Percentiles rank a stretch among this genome's conserved stretches.
These are phyloP conservation scores for Aptenodytes forsteri DNA, from an alignment of 2,113 vertebrate genomes.

Conservation along the genomic window DNA sequence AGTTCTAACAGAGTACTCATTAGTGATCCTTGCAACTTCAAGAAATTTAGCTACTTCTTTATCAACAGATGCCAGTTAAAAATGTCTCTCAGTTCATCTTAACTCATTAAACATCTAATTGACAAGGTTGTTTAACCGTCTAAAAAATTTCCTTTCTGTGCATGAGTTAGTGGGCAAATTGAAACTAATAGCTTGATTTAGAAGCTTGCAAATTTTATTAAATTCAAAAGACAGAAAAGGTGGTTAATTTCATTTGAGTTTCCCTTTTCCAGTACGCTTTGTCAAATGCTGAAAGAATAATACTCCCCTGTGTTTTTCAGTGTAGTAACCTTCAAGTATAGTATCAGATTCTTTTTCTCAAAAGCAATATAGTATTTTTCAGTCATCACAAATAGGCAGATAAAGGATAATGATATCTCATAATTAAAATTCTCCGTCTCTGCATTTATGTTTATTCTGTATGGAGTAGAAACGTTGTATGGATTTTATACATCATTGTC, in stretches of 20 bases:
- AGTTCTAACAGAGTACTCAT: not conserved
- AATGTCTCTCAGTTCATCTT: conserved; percentile 57
- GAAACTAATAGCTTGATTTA: conserved; percentile 64
- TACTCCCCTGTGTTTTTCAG: not conserved
- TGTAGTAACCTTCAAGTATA: not conserved
- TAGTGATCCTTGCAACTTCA: not conserved
- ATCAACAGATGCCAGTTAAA: conserved; percentile 58
- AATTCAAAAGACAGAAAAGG: conserved; percentile 45
- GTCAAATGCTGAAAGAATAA: not conserved
- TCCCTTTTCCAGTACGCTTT: not conserved
- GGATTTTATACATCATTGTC: accelerated
- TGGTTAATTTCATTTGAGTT: conserved; percentile 29
- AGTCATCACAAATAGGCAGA: not conserved
- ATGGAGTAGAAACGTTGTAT: accelerated
- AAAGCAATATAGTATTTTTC: not conserved
- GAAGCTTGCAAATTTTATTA: conserved; percentile 63
- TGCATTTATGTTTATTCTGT: not conserved
- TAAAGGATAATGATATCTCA: not conserved
- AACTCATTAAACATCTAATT: conserved; percentile 71
- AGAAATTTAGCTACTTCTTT: conserved; percentile 17
- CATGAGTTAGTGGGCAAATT: conserved; percentile 65
- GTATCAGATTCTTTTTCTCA: not conserved
- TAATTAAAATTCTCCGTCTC: not conserved
- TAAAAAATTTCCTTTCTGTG: conserved; percentile 66
- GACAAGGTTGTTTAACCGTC: conserved; percentile 63